Conservation (phyloP, 2,113 vertebrate species). For the Pogona vitticeps region DNA sequence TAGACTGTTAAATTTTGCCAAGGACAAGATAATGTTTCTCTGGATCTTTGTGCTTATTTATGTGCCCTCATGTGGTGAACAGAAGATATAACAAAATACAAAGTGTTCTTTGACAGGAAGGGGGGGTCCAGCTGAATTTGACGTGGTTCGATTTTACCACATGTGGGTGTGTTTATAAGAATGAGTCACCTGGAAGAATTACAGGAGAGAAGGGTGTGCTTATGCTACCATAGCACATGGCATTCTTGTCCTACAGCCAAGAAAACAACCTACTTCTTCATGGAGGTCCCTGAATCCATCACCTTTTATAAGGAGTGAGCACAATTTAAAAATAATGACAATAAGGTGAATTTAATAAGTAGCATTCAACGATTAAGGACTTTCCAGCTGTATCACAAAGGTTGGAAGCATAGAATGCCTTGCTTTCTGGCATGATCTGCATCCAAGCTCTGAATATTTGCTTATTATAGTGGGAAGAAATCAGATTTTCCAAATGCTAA, state of each 20-base stretch:
- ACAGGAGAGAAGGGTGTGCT: background rate
- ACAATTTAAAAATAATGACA: conserved; percentile 35
- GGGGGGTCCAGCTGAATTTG: background rate
- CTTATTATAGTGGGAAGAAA: conserved; percentile 71
- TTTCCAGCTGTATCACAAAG: conserved; percentile 36
- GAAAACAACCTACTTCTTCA: background rate
- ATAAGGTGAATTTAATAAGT: conserved; percentile 15
- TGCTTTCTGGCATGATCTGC: conserved; percentile 59
- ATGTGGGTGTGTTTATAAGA: conserved; percentile 20
- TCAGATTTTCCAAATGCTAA: conserved; percentile 54
- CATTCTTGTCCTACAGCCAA: conserved; percentile 29
- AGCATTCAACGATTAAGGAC: conserved; percentile 2
- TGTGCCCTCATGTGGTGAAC: background rate
- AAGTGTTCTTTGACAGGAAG: background rate
- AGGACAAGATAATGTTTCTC: background rate
- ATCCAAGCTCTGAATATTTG: conserved; percentile 66
- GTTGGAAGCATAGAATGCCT: background rate
- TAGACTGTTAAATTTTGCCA: background rate
- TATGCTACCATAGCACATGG: background rate
- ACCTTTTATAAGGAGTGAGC: background rate
- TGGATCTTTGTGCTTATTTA: background rate
- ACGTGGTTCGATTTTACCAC: conserved; percentile 10
- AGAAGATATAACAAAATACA: background rate
- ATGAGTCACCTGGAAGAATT: conserved; percentile 27
- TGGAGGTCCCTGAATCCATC: background rate